phyloP scores from a whole-genome alignment of 2,888 invertebrate species.

The Pharmacophagus antenor region DNA sequence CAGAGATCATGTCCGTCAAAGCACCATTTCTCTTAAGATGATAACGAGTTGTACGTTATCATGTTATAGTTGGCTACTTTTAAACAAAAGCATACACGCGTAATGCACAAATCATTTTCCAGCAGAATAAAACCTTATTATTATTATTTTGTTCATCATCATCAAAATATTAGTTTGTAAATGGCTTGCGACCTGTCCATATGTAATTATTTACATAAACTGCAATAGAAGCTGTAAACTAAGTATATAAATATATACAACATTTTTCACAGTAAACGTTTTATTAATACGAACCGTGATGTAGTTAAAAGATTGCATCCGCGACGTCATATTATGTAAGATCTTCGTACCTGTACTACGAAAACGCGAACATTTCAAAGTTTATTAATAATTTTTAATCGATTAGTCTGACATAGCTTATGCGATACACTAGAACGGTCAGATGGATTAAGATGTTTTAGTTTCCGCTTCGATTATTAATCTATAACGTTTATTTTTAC shows the following conservation, averaged over 20 bases:
- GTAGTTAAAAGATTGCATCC: background rate
- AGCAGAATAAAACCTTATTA: slow-evolving; percentile 3
- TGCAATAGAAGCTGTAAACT: too few relatives aligned
- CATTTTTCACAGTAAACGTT: slow-evolving; percentile 2
- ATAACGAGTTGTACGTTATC: slow-evolving; percentile 31
- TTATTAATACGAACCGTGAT: background rate
- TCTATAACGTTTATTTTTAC: background rate
- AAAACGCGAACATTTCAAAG: background rate
- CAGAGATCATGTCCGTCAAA: slow-evolving; percentile 37
- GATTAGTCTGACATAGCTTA: background rate
- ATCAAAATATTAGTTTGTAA: too few relatives aligned
- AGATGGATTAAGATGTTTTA: background rate
- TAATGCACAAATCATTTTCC: background rate
- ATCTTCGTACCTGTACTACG: background rate
- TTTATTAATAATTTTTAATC: background rate
- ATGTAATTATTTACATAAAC: too few relatives aligned
- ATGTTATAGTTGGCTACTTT: slow-evolving; percentile 27
- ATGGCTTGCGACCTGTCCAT: too few relatives aligned
- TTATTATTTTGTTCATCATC: too few relatives aligned
- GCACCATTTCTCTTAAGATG: slow-evolving; percentile 37
- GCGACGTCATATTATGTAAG: background rate
- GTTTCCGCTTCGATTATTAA: background rate
- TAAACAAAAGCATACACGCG: background rate
- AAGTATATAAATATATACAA: too few relatives aligned
- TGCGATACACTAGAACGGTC: background rate